Evolutionary conservation across 2,888 invertebrate genomes (phyloP), one percentile per base, ranked within the genome.

Genomic region (Drosophila pseudotalamancana): DNA sequence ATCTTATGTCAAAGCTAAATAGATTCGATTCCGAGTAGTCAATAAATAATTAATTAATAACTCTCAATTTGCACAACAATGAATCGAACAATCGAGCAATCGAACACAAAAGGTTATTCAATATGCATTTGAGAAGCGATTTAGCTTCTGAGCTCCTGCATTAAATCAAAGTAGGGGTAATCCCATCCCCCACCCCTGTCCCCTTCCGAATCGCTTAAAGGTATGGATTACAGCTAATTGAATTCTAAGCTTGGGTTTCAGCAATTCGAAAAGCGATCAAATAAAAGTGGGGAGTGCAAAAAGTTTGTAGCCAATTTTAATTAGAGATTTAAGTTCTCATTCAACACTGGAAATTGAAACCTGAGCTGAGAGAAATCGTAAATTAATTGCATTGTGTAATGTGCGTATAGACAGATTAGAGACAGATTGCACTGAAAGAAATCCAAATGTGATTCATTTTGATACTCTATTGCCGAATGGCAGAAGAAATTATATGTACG

Each of bases 301-400:
- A 18, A 43, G 14, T 14, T 46, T 32, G 19, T 31, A 21, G 32
- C 46, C 32, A 46, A 32, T 46, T 46, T 32, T 46, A 46, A 46
- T 46, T 32, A 21, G 21, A 32, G 32, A 21, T 46, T 46, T 23
- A 32, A 32, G 21, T 32, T 23, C 21, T 16, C n/a, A n/a, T n/a
- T 32, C 46, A 31, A 11, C 21, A 16, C n/a, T 19, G 32, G 21
- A 9, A 8, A 34, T 16, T 34, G 14, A 34, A 8, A 16, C 6
- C 14, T 6, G 16, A 46, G 45, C 32, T 32, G 32, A 5, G 43
- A 29, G 19, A 29, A 43, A 43, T 43, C 43, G 12, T 6, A 4
- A 29, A 12, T 32, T 32, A 23, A 32, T 46, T 46, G 31, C 14
- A 23, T 46, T 46, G 14, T 12, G 12, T 11, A 31, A 31, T 12